Base-by-base conservation (phyloP, 2,797 vertebrate genomes). In the Crax fasciolata region DNA sequence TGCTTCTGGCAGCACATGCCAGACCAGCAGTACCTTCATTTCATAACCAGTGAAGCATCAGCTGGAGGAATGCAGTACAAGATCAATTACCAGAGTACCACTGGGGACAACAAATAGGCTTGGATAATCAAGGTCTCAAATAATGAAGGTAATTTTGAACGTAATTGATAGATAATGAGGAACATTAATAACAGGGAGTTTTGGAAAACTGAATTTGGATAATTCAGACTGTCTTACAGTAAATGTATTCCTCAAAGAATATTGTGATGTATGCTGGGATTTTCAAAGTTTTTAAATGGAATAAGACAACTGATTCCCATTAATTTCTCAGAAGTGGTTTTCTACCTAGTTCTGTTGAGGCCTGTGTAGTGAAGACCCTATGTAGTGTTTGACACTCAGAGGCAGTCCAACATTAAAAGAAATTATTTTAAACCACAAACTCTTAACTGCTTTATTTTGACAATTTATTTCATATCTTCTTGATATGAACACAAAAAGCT, bases 151-250 rank as follows among this genome's bases (percentile, higher is more conserved):
- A 95, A 95, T 93, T 96, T 67, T 95, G 73, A 79, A 61, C 7
- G 23, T 90, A 93, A 96, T 94, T 93, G 89, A 74, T 58, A 89
- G 93, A 84, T 96, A 97, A 96, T 91, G 91, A 95, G 87, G 49
- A 87, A 91, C 74, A 96, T 49, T 71, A 91, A 93, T 91, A 96
- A 93, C 68, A 90, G 96, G 83, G 93, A 93, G 38, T 62, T 95
- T 73, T 82, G 67, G 85, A 96, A 90, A 93, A 74, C 54, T 20
- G 74, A 80, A 63, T 82, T 79, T 84, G 73, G 87, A 21, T 93
- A 79, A 91, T 78, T 86, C 41, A 57, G 59, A 67, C 38, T 85
- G 23, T 41, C 63, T 88, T 80, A 63, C 14, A 62, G 25, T 27
- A 58, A 46, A n/a, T 0, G 0, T 65, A 91, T 87, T 94, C 87